Conservation (phyloP, 2,797 vertebrate genomes). For the Pangasius larnaudii region DNA sequence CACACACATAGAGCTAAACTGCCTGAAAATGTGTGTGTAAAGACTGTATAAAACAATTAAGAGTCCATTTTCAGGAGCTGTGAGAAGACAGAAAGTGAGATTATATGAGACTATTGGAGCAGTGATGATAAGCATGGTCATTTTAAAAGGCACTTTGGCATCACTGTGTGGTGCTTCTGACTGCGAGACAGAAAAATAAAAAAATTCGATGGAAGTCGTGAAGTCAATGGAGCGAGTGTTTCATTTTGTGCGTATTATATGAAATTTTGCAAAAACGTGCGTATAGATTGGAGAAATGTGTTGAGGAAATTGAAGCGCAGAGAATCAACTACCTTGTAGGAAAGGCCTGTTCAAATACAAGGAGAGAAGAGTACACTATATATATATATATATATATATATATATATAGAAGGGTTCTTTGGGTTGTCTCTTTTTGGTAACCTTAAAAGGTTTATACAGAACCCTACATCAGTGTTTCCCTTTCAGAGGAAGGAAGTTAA, state of each 20-base stretch:
- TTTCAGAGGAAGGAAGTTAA: not conserved
- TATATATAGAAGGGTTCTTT: not conserved
- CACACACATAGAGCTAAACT: conserved; percentile 11
- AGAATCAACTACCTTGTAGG: not conserved
- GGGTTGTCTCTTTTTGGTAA: not conserved
- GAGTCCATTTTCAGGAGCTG: conserved; percentile 36
- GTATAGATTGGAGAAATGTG: not conserved
- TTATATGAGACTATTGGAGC: not conserved
- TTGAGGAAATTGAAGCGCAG: not conserved
- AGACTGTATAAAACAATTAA: conserved; percentile 43
- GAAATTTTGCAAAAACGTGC: not conserved
- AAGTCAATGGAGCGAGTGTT: conserved; percentile 15
- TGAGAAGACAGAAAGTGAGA: conserved; percentile 10
- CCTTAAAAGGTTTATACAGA: not conserved
- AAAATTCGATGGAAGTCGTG: not conserved
- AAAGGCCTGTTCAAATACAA: not conserved
- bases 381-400: not conserved
- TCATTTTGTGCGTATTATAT: not conserved
- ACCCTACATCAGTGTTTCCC: not conserved
- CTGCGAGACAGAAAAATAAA: not conserved
- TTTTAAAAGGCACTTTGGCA: conserved; percentile 25
- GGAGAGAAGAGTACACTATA: not conserved
- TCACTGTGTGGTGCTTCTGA: not conserved
- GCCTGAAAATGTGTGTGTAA: conserved; percentile 16
- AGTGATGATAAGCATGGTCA: conserved; percentile 16